Conservation (phyloP, 92 coral and sea anemone genomes). For the Bergia sp. region DNA sequence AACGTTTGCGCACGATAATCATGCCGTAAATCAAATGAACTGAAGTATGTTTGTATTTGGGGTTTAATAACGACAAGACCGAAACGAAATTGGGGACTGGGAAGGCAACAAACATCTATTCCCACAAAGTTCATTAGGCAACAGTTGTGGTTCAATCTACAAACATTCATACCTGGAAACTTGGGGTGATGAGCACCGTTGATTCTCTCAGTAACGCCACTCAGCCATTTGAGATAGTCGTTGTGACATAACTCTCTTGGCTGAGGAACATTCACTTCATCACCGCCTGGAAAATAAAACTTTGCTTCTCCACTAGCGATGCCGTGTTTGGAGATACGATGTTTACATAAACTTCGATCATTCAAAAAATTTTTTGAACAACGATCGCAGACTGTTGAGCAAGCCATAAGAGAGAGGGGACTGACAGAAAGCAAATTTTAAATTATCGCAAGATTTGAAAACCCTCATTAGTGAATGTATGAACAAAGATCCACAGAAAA, state of each 20-base stretch:
- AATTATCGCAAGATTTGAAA: no score
- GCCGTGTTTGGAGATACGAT: background rate
- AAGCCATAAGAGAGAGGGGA: background rate
- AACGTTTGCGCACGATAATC: no score
- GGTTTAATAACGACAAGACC: background rate
- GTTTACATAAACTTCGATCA: background rate
- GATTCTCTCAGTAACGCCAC: slow-evolving; percentile 26
- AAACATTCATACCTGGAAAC: slow-evolving; percentile 20
- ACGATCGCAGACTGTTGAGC: background rate
- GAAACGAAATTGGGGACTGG: background rate
- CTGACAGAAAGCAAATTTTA: no score
- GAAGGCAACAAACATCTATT: background rate
- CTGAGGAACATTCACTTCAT: background rate
- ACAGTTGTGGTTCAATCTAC: background rate
- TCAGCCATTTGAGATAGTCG: slow-evolving; percentile 31
- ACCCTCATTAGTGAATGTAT: no score
- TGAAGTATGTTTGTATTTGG: no score
- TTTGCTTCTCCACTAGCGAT: background rate
- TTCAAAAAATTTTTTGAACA: background rate
- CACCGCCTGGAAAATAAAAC: background rate
- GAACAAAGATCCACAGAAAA: no score
- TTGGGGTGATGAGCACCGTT: slow-evolving; percentile 46
- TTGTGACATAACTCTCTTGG: background rate
- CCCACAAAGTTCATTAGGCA: background rate
- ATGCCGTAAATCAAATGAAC: no score